Evolutionary conservation across 2,888 invertebrate species (phyloP), one percentile per base, ranked within the genome.

Genomic region (Leptogaster cylindrica): DNA sequence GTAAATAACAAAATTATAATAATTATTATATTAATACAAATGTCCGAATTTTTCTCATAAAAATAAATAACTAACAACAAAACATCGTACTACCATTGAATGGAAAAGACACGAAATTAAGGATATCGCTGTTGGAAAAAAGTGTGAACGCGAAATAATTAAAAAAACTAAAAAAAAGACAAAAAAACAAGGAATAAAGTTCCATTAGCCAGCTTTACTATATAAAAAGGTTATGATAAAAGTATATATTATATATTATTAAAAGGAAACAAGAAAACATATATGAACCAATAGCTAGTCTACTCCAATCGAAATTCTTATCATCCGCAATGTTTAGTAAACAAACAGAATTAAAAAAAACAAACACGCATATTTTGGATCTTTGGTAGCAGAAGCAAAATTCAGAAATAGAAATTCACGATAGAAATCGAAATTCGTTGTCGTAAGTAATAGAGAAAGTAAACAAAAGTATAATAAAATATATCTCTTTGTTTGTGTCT

Each of bases 401-500:
- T 12, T 28, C 31, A 51, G 16, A 51, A n/a, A 51, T n/a, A 44
- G n/a, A 20, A 20, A 46, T 16, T n/a, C 46, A 46, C 10, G 3
- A 46, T 23, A 46, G 20, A 20, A 46, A 46, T 46, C 20, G 20
- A 46, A 46, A 46, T 16, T 16, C 20, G 20, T 12, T 46, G 20
- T 12, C 12, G 20, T 23, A 7, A 16, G 25, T 16, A 20, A 46
- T 46, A 46, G 46, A 3, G 46, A 46, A 12, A 46, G 10, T n/a
- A 55, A 7, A 52, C 46, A 52, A 31, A 31, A 52, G 14, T 55
- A 55, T n/a, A 55, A 55, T 36, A 58, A 36, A 61, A 44, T 44
- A 48, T 64, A 64, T 64, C 48, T 64, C 64, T 64, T 64, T 64
- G 64, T 64, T 64, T 64, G 64, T 64, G 64, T 64, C 64, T 64